Evolutionary conservation across 2,113 vertebrate species (phyloP), one percentile per base, ranked within the genome.

Genomic region (Melanocharis versteri): DNA sequence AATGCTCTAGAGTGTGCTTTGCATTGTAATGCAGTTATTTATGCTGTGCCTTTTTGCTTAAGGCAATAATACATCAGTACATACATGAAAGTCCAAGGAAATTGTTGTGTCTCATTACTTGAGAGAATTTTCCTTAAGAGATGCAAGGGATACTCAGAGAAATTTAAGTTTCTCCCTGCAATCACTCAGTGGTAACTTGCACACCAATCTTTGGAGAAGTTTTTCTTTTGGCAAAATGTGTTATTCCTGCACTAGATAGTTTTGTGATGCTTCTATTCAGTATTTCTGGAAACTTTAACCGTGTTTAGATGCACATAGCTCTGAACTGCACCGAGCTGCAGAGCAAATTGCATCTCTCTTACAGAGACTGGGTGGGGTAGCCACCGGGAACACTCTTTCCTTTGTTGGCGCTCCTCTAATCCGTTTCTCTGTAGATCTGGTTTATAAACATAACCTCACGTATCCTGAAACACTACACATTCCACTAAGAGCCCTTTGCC

Each of bases 1-100:
- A 93, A 75, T 0, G 3, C 92, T 89, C 65, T 23, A 1, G 84
- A 90, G 94, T 73, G 92, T 93, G 66, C 30, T 5, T 27, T 33
- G 97, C 97, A 97, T 98, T 77, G 80, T 88, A 97, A 98, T 92
- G 72, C 78, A 35, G 69, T 87, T 93, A 91, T 97, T 97, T 95
- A 72, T 58, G 24, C 68, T 2, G 7, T 37, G 86, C 30, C 54
- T 95, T 90, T 94, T 89, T 92, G 33, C 93, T 92, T 86, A 78
- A 77, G 79, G 77, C 61, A 77, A 57, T 86, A 96, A 93, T 50
- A 56, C 83, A 72, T 47, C 15, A 53, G 51, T 40, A 83, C 30
- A 65, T 6, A 31, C 30, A 71, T 7, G 17, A 69, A 86, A 53
- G 26, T 54, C 72, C 33, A 54, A 48, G 44, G 61, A 89, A 95